Evolutionary conservation across 2,113 vertebrate genomes (phyloP).

Genomic region (Mustela lutreola): DNA sequence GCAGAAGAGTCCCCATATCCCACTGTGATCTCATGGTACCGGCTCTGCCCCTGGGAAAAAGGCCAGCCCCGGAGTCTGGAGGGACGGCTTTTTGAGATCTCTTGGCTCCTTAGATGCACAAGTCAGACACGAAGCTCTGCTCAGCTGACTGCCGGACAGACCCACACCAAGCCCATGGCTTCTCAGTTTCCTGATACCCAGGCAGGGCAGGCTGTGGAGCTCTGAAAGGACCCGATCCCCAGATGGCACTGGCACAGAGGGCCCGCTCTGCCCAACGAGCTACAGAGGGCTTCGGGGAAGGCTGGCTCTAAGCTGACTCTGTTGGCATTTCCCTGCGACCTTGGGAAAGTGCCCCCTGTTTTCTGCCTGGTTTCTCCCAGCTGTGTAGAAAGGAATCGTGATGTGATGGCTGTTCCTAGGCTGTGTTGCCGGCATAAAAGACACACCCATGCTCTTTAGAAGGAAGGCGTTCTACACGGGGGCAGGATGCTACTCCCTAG

Average conservation of each 20-base stretch:
- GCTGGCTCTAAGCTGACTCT: not conserved
- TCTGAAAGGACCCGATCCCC: not conserved
- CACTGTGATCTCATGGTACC: not conserved
- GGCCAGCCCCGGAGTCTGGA: not conserved
- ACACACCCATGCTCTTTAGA: not conserved
- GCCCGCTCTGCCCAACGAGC: not conserved
- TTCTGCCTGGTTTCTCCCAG: not conserved
- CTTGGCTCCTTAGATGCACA: not conserved
- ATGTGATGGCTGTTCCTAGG: no score
- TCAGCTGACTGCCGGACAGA: not conserved
- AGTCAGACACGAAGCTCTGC: not conserved
- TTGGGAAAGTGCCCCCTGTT: not conserved
- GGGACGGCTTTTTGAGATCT: not conserved
- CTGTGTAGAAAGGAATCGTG: not conserved
- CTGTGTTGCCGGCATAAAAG: not conserved
- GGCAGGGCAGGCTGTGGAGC: not conserved
- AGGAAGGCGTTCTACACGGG: not conserved
- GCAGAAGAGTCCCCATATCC: not conserved
- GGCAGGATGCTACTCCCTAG: not conserved
- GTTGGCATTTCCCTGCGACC: not conserved
- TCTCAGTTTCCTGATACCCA: not conserved
- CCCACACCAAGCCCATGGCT: not conserved
- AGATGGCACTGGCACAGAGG: not conserved
- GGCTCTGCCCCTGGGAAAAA: not conserved
- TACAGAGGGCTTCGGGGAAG: not conserved